Conservation (phyloP, 2,797 vertebrate species). For the Atherinosoma microstoma region DNA sequence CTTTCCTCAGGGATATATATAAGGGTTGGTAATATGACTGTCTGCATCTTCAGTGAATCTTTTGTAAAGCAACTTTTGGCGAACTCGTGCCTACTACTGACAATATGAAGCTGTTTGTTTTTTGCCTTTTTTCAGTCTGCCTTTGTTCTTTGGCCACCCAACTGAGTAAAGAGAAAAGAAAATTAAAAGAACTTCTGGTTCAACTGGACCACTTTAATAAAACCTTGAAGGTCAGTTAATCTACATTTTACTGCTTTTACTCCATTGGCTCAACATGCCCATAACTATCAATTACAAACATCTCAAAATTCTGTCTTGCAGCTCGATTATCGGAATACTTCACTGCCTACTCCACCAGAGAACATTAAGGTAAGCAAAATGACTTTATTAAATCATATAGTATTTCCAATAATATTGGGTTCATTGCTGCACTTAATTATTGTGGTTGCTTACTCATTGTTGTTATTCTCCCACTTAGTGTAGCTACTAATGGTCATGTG, state of each 20-base stretch:
- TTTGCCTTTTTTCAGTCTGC: slow-evolving; percentile 80
- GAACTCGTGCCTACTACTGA: slow-evolving; percentile 30
- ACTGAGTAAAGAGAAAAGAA: fast-evolving
- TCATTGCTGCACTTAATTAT: slow-evolving; percentile 28
- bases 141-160: slow-evolving; percentile 52
- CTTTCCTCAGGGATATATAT: slow-evolving; percentile 93
- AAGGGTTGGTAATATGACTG: slow-evolving; percentile 83
- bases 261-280: not conserved
- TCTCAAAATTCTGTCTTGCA: slow-evolving; percentile 52
- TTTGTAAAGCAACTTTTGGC: slow-evolving; percentile 51
- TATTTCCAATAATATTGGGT: slow-evolving; percentile 6
- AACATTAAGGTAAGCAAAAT: slow-evolving; percentile 69
- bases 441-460: slow-evolving; percentile 69
- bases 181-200: slow-evolving; percentile 45
- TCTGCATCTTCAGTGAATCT: slow-evolving; percentile 74
- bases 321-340: slow-evolving; percentile 12
- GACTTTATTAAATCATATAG: slow-evolving; percentile 10
- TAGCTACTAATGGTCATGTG: slow-evolving; percentile 35
- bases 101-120: slow-evolving; percentile 78
- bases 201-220: not conserved
- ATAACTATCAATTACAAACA: not conserved
- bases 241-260: not conserved
- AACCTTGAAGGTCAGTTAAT: slow-evolving; percentile 62
- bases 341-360: slow-evolving; percentile 48
- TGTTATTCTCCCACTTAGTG: slow-evolving; percentile 56